phyloP scores from a whole-genome alignment of 2,888 invertebrate species.

The Acronicta leporina region DNA sequence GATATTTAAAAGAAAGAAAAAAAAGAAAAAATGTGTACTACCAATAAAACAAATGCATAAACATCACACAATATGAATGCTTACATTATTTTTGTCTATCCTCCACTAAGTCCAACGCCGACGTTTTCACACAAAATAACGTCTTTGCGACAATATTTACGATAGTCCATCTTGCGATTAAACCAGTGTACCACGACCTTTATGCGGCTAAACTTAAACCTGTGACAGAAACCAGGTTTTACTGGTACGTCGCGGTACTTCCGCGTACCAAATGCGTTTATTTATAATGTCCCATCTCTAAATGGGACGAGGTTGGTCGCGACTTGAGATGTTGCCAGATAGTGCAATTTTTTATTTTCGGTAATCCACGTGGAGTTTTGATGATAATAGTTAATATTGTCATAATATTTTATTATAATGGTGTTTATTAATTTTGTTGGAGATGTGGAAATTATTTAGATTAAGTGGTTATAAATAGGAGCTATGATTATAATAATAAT shows the following conservation, averaged over 20 bases:
- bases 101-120: slow-evolving; percentile 36
- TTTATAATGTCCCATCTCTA: slow-evolving; percentile 49
- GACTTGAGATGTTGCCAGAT: slow-evolving; percentile 61
- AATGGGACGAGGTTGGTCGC: slow-evolving; percentile 55
- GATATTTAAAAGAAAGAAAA: too few relatives aligned
- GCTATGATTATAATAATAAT: not conserved
- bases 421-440: slow-evolving; percentile 10
- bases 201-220: not conserved
- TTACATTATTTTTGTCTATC: slow-evolving; percentile 27
- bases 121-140: slow-evolving; percentile 55
- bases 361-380: slow-evolving; percentile 30
- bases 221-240: slow-evolving; percentile 1
- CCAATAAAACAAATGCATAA: slow-evolving; percentile 7
- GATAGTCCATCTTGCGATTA: slow-evolving; percentile 34
- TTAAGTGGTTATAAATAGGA: not conserved
- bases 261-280: slow-evolving; percentile 58
- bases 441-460: slow-evolving; percentile 8
- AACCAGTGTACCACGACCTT: slow-evolving; percentile 29
- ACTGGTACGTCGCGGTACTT: slow-evolving; percentile 43
- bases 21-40: not conserved
- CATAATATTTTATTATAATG: slow-evolving; percentile 27
- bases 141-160: slow-evolving; percentile 52
- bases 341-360: slow-evolving; percentile 49
- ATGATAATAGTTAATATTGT: slow-evolving; percentile 33
- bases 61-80: slow-evolving; percentile 21